Conservation (phyloP, 2,888 invertebrate genomes). For the Tachina grossa region DNA sequence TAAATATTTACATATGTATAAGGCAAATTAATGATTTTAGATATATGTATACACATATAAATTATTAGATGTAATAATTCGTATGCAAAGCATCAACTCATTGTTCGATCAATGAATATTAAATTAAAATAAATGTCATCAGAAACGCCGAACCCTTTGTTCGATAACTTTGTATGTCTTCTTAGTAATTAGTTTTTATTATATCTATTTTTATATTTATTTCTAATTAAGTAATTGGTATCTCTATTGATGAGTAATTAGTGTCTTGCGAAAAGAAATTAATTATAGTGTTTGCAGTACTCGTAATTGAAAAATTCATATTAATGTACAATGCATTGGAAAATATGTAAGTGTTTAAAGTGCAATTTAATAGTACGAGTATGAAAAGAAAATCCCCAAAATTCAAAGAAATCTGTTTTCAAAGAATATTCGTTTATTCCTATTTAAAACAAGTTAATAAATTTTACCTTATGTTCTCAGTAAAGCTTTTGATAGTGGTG, state of each 20-base stretch:
- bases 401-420: neutral
- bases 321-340: neutral
- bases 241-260: constrained; percentile 18
- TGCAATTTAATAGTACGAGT: neutral
- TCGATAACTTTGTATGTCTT: neutral
- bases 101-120: constrained; percentile 6
- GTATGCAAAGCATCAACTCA: constrained; percentile 10
- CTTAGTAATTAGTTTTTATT: constrained; percentile 5
- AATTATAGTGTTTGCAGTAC: neutral
- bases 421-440: neutral
- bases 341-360: neutral
- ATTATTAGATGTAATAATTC: neutral
- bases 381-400: neutral
- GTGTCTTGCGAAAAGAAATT: neutral
- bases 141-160: constrained; percentile 12
- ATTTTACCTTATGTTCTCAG: neutral
- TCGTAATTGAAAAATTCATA: neutral
- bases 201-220: neutral
- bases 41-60: neutral
- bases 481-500: neutral
- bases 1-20: too few relatives aligned
- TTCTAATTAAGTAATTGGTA: constrained; percentile 18
- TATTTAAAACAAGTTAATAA: neutral
- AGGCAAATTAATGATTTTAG: too few relatives aligned
- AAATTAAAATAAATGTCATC: constrained; percentile 9